Evolutionary conservation across 1,140 invertebrate genomes (phyloP).

Genomic region (Cyphomyrmex costatus): DNA sequence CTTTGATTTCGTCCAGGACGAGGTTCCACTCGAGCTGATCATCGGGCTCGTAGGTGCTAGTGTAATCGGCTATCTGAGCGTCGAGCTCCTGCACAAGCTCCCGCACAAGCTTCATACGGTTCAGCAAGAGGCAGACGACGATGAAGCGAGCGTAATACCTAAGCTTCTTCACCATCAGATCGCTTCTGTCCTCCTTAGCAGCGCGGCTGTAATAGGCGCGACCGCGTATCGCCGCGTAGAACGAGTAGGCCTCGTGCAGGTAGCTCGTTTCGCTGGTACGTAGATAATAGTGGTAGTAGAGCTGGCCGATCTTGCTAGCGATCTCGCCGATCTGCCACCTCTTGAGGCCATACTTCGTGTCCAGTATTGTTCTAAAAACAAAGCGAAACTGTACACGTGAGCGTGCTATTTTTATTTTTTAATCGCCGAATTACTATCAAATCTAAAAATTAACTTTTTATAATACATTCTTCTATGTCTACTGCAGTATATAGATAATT

Average conservation of each 20-base stretch:
- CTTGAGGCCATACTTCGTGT: conserved; percentile 98
- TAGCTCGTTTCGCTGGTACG: conserved; percentile 98
- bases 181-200: conserved; percentile 97
- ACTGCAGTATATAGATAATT: not conserved
- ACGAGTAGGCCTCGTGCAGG: conserved; percentile 97
- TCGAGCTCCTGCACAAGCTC: conserved; percentile 97
- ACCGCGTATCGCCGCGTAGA: conserved; percentile 98
- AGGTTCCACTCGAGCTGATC: conserved; percentile 98
- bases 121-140: conserved; percentile 97
- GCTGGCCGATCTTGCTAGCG: conserved; percentile 99
- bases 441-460: conserved; percentile 10
- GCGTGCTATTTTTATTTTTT: not conserved
- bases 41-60: conserved; percentile 97
- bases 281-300: conserved; percentile 99
- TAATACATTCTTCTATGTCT: not conserved
- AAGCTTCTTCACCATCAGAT: conserved; percentile 99
- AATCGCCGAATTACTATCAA: not conserved
- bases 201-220: conserved; percentile 98
- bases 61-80: conserved; percentile 97
- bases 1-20: conserved; percentile 97
- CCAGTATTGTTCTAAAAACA: conserved; percentile 91
- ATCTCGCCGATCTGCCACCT: conserved; percentile 99
- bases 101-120: conserved; percentile 97
- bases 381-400: not conserved
- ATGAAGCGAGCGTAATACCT: conserved; percentile 99